Evolutionary conservation across 2,797 vertebrate species (phyloP).

Genomic region (Bufotes viridis): DNA sequence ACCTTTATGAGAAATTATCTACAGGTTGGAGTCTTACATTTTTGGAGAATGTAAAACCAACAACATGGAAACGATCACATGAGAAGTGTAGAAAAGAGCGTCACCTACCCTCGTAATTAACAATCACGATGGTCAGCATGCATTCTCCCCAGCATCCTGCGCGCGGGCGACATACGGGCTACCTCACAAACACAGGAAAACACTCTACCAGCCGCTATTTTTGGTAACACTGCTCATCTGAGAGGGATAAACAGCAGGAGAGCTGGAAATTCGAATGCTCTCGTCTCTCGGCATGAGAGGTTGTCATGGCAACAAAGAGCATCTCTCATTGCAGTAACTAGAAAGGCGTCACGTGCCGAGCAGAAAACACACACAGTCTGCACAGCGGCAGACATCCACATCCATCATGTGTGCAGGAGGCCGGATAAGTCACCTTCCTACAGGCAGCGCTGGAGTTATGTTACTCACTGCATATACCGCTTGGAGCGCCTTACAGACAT

Average conservation of each 20-base stretch:
- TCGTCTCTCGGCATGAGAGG: conserved; percentile 71
- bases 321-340: conserved; percentile 68
- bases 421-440: not conserved
- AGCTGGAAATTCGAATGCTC: conserved; percentile 70
- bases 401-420: not conserved
- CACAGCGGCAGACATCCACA: not conserved
- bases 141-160: conserved; percentile 81
- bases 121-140: conserved; percentile 80
- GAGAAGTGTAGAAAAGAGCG: not conserved
- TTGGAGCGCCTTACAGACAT: too few species aligned
- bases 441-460: not conserved
- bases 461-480: not conserved
- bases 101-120: conserved; percentile 81
- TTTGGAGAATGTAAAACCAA: not conserved
- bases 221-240: conserved; percentile 64
- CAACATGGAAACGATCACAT: not conserved
- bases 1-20: not conserved
- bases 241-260: conserved; percentile 65
- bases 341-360: conserved; percentile 61
- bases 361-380: not conserved
- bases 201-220: conserved; percentile 64
- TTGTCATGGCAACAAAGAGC: conserved; percentile 83
- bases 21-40: not conserved
- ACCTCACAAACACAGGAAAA: conserved; percentile 63
- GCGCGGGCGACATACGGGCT: conserved; percentile 51